These are phyloP conservation scores for Cuniculus paca DNA, from an alignment of 2,797 vertebrate species.

Conservation along the genomic window DNA sequence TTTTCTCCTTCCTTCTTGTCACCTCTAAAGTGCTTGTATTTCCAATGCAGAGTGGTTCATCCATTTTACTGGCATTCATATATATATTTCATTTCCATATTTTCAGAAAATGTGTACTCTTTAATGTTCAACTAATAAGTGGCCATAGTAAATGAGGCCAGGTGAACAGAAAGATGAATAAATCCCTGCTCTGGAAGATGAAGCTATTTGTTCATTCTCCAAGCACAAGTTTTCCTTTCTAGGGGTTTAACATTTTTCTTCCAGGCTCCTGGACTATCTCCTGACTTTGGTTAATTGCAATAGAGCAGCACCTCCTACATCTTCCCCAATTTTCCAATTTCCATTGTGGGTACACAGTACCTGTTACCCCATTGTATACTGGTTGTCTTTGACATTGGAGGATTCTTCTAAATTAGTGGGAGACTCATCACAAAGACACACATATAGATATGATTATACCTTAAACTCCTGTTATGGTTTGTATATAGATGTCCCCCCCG, in stretches of 20 bases:
- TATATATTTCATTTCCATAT: too few species aligned
- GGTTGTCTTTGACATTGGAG: background rate
- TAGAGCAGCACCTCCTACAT: background rate
- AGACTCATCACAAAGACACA: background rate
- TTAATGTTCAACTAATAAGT: background rate
- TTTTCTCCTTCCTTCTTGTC: background rate
- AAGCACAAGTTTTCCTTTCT: background rate
- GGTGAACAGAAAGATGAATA: background rate
- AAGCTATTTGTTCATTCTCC: background rate
- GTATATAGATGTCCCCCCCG: too few species aligned
- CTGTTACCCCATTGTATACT: too few species aligned
- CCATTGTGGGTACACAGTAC: background rate
- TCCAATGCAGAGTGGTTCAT: background rate
- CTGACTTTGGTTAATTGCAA: background rate
- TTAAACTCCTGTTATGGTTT: too few species aligned
- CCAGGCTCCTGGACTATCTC: too few species aligned
- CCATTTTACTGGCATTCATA: background rate
- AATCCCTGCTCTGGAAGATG: background rate
- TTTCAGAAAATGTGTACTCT: background rate
- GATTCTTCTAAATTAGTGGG: background rate
- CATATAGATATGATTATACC: background rate
- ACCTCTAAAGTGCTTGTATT: too few species aligned
- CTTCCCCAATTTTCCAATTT: background rate
- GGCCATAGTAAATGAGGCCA: background rate
- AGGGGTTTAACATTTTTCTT: background rate